A percentile compares a stretch with the other conserved stretches of the same genome.
phyloP scores from a whole-genome alignment of 2,113 vertebrate species.

The Eonycteris spelaea region DNA sequence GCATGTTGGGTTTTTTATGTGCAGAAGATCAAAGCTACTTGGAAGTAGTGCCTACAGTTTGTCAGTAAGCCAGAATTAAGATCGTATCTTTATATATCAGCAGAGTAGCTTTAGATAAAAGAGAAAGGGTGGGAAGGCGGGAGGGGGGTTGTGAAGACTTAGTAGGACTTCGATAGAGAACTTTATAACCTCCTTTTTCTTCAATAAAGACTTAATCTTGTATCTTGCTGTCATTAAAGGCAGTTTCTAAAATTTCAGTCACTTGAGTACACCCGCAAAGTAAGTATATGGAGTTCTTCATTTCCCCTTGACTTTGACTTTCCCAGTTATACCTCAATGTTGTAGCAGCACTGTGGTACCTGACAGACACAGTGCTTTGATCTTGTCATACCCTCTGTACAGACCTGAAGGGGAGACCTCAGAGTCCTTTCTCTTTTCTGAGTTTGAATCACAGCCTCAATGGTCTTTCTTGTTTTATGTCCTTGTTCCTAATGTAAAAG shows the following conservation, averaged over 20 bases:
- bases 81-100: conserved; percentile 24
- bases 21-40: conserved; percentile 50
- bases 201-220: conserved; percentile 54
- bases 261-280: conserved; percentile 72
- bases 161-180: conserved; percentile 69
- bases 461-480: conserved; percentile 74
- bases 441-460: conserved; percentile 75
- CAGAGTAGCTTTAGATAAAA: conserved; percentile 45
- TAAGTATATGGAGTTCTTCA: conserved; percentile 61
- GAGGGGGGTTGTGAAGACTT: background rate
- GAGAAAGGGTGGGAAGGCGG: background rate
- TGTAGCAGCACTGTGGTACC: background rate
- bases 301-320: conserved; percentile 48
- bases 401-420: conserved; percentile 53
- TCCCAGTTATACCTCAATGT: conserved; percentile 54
- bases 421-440: conserved; percentile 72
- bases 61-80: conserved; percentile 54
- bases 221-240: conserved; percentile 49
- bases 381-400: background rate
- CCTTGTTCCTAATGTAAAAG: conserved; percentile 70
- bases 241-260: conserved; percentile 58
- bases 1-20: conserved; percentile 53
- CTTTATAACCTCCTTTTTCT: conserved; percentile 68
- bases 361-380: background rate
- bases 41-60: conserved; percentile 48